Evolutionary conservation across 2,113 vertebrate species (phyloP), one percentile per base, ranked within the genome.

Genomic region (Chaetura pelagica): DNA sequence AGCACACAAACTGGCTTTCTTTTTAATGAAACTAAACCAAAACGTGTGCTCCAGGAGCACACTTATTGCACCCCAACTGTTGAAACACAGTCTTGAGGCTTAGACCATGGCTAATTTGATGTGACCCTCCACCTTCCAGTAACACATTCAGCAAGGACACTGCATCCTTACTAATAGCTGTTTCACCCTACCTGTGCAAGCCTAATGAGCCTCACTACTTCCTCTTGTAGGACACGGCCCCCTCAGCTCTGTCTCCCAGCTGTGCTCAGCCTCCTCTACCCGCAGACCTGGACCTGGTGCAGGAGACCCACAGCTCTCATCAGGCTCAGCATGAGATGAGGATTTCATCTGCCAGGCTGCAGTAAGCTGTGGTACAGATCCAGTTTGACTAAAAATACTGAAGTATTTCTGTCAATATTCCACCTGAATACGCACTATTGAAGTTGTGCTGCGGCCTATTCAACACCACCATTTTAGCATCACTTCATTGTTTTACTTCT

Each of bases 141-240:
- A 78, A 30, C 5, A 29, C 1, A 7, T 38, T 82, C 57, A 82
- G n/a, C 71, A 79, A 40, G 40, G 74, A 69, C 59, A 32, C 24
- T 18, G 27, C 38, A n/a, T 48, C 18, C 21, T 58, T 21, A 52
- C 3, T 8, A 58, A 34, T 30, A 72, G 59, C 0, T 0, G 54
- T 35, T 84, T 75, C 48, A 52, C 20, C 32, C 38, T 63, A 54
- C 13, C 26, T 29, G 73, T 55, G 12, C 68, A 64, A 54, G 14
- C 16, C n/a, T 35, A 66, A 20, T 0, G 9, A 89, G 17, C 24
- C 11, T 2, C 35, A 17, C 6, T 27, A 7, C 18, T 40, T 46
- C 63, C 59, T 62, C 6, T 1, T 0, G 1, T 5, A 40, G 6
- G 63, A 66, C 51, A 69, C 0, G 2, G 40, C 14, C 40, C 40